phyloP scores from a whole-genome alignment of 1,140 invertebrate species.

The roundworm (Caenorhabditis elegans) region WBcel235 BX284604.4:13369001-13369500 shows the following conservation, averaged over 20 bases:
- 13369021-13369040: not conserved
- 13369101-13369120: not conserved
- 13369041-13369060: not conserved
- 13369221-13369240: not conserved
- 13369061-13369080: not conserved
- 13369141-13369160: no score
- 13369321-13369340: no score
- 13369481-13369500: not conserved
- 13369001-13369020: constrained; percentile 6
- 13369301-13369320: constrained; percentile 16
- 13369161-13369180: not conserved
- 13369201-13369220: not conserved
- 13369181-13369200: not conserved
- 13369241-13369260: not conserved
- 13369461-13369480: not conserved
- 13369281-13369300: not conserved
- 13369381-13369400: constrained; percentile 10
- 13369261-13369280: not conserved
- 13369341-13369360: not conserved
- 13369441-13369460: not conserved
- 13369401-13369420: not conserved
- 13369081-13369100: not conserved
- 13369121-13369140: not conserved
- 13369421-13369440: not conserved
- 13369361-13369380: not conserved